These are phyloP conservation scores for Pseudopleuronectes americanus DNA, from an alignment of 2,797 vertebrate genomes.

Conservation along the genomic window DNA sequence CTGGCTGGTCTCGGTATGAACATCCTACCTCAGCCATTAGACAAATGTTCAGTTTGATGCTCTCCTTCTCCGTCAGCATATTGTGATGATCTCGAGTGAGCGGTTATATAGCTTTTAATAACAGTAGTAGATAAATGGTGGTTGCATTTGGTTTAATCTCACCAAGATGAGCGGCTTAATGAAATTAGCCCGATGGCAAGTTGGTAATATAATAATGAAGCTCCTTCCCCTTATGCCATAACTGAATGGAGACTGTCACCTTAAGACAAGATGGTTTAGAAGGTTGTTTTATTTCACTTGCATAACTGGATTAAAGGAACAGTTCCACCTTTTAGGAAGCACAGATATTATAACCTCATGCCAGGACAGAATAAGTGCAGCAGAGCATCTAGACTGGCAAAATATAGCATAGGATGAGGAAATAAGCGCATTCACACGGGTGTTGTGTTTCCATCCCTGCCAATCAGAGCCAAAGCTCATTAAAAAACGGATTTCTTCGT, in stretches of 20 bases:
- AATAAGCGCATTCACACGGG: too few relatives aligned
- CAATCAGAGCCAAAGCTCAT: too few relatives aligned
- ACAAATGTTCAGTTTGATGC: not conserved
- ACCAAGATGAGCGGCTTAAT: not conserved
- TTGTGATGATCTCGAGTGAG: not conserved
- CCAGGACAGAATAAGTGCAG: too few relatives aligned
- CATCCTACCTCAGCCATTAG: not conserved
- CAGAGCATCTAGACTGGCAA: too few relatives aligned
- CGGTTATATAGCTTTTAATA: too few relatives aligned
- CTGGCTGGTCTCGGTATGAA: constrained; percentile 93
- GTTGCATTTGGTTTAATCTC: not conserved
- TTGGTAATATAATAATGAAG: not conserved
- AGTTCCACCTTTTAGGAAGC: not conserved
- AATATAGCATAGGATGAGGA: too few relatives aligned
- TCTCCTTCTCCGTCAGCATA: not conserved
- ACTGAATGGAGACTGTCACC: not conserved
- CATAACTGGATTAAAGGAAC: not conserved
- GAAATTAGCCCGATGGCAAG: not conserved
- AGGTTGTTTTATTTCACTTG: not conserved
- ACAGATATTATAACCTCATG: too few relatives aligned
- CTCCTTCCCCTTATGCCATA: not conserved
- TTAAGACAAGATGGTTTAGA: not conserved
- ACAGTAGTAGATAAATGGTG: too few relatives aligned
- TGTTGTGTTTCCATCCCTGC: too few relatives aligned
- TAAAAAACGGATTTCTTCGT: too few relatives aligned